Base-by-base conservation (phyloP, 2,797 vertebrate species). In the Chanos chanos region DNA sequence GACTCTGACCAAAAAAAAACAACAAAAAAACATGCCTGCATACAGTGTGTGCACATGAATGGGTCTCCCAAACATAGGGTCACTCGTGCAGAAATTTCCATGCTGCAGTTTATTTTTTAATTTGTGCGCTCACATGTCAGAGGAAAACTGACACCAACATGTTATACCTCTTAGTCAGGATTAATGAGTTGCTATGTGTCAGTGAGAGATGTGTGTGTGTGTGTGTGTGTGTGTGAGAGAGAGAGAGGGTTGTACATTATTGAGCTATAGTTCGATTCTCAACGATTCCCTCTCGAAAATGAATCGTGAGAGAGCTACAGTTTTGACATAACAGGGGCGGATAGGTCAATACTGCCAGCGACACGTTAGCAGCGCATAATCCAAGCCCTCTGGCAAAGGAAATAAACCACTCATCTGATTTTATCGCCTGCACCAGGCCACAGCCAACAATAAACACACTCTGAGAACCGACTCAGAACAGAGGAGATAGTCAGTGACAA, bases 181-280 rank as follows among this genome's bases (percentile, higher is more conserved):
- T n/a, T n/a, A n/a, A n/a, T n/a, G n/a, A n/a, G n/a, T n/a, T n/a
- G n/a, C n/a, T n/a, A n/a, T n/a, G n/a, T n/a, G 37, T 39, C 4
- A 21, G 36, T 51, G n/a, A 58, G 24, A 39, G 16, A 15, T 10
- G 19, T 22, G 50, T 61, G 55, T 66, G 1, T 67, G 69, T 68
- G 66, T 76, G 59, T 40, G 16, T 66, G 63, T 74, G 63, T 34
- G 33, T 36, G n/a, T 13, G n/a, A 33, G 21, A 43, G 40, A 43
- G n/a, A 57, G 30, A 28, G 45, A 66, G 39, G 15, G 7, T 28
- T 49, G 48, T 76, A 73, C 64, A 58, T 50, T 69, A 83, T 86
- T 68, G 81, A 75, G 82, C 78, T 83, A 87, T 79, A 81, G 83
- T 88, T 74, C 50, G 47, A 82, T 77, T 78, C 66, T 71, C 76